phyloP scores from a whole-genome alignment of 2,888 invertebrate species.

The Drosophila mimetica region DNA sequence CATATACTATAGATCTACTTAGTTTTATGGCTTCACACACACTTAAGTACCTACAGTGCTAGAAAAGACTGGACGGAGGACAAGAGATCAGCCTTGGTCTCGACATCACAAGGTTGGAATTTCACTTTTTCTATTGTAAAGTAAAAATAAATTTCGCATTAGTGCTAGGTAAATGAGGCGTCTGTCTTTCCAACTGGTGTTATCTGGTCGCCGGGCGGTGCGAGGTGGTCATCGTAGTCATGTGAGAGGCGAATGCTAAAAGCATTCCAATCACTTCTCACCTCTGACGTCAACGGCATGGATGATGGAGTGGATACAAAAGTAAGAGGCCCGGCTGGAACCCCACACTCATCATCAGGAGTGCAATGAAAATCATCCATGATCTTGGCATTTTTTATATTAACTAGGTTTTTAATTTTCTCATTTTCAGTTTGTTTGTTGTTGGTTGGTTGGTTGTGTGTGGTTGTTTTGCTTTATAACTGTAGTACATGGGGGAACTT shows the following conservation, averaged over 20 bases:
- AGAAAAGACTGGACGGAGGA: constrained; percentile 70
- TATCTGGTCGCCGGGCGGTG: constrained; percentile 22
- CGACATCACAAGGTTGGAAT: constrained; percentile 52
- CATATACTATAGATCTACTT: constrained; percentile 34
- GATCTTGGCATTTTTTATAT: constrained; percentile 52
- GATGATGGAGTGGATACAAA: constrained; percentile 1
- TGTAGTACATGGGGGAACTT: constrained; percentile 69
- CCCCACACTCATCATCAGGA: too few relatives aligned
- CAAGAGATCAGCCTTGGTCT: constrained; percentile 45
- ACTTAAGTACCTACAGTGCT: constrained; percentile 58
- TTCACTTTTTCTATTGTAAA: constrained; percentile 58
- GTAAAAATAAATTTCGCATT: constrained; percentile 47
- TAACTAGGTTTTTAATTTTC: constrained; percentile 76
- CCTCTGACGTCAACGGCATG: constrained; percentile 29
- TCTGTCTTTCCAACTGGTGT: constrained; percentile 22
- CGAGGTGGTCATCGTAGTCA: constrained; percentile 32
- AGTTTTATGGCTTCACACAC: constrained; percentile 32
- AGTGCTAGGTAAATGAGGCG: constrained; percentile 46
- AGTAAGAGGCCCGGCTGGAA: not conserved
- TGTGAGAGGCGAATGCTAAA: constrained; percentile 51
- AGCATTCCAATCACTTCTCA: constrained; percentile 42
- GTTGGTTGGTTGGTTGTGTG: constrained; percentile 31
- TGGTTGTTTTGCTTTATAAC: constrained; percentile 65
- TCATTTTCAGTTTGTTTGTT: constrained; percentile 67
- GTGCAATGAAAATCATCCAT: constrained; percentile 3